Evolutionary conservation across 2,113 vertebrate genomes (phyloP), one percentile per base, ranked within the genome.

Genomic region (Oreotrochilus melanogaster): DNA sequence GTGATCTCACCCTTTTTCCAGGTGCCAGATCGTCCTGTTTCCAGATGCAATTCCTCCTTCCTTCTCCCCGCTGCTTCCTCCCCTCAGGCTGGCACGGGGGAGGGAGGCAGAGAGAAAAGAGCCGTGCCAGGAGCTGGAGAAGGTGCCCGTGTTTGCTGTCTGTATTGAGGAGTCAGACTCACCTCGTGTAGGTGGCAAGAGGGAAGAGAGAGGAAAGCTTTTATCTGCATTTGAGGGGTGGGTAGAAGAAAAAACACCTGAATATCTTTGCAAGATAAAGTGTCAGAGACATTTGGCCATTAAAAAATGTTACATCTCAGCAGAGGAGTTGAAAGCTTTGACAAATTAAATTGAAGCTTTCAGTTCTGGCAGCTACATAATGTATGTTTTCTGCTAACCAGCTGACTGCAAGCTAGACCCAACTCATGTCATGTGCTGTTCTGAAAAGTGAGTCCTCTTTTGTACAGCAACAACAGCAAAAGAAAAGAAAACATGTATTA

Each of bases 301-400:
- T 91, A n/a, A 53, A 88, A 45, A 71, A 67, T 74, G 81, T 43
- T 91, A 43, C 39, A 80, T 92, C 86, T 87, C 62, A 65, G 35
- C 4, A 50, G 57, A 80, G 88, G 92, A 84, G 57, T 90, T 89
- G 89, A 30, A 88, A 86, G 82, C 17, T 92, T 84, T 96, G 82
- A 93, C 93, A 78, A 83, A 84, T 96, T 89, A 94, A 96, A 92
- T 61, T 65, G 27, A 64, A 81, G 67, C 72, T 94, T 78, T 96
- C 91, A 89, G 86, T 74, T 71, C 64, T 95, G 90, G 90, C 93
- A 95, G 81, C 78, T 58, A 1, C 61, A 31, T 80, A 92, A 96
- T 85, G 80, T 81, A 45, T 92, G 89, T 95, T 95, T 91, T 90
- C 78, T 35, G 35, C 67, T 90, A 82, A 91, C 47, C 0, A 12